A percentile compares a stretch with the other conserved stretches of the same genome.
phyloP scores from a whole-genome alignment of 2,888 invertebrate genomes.

The Epistrophella euchroma region DNA sequence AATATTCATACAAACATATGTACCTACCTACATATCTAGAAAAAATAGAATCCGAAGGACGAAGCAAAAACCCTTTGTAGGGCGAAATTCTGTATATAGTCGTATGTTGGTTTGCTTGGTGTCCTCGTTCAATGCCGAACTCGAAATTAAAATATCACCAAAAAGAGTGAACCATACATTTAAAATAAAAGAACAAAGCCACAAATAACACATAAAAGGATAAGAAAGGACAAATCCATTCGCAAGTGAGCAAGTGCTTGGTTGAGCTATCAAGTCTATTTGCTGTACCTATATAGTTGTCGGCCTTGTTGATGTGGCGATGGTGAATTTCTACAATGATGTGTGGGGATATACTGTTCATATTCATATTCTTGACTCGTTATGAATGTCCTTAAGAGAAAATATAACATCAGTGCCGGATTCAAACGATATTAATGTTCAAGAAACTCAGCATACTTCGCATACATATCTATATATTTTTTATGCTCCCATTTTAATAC shows the following conservation, averaged over 20 bases:
- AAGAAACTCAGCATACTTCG: background rate
- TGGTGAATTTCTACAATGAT: conserved; percentile 1
- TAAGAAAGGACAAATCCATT: conserved; percentile 57
- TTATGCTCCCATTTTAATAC: no score
- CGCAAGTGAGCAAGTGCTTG: conserved; percentile 64
- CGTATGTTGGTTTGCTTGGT: background rate
- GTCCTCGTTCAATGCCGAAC: conserved; percentile 63
- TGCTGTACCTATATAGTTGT: background rate
- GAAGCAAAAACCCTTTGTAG: conserved; percentile 51
- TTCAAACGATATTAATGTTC: background rate
- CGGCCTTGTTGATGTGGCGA: conserved; percentile 15
- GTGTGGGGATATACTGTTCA: conserved; percentile 19
- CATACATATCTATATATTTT: no score
- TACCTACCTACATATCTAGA: background rate
- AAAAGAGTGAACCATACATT: conserved; percentile 50
- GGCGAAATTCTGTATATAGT: background rate
- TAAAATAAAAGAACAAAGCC: conserved; percentile 40
- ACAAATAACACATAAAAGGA: conserved; percentile 50
- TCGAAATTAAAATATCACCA: conserved; percentile 70
- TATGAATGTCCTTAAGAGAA: conserved; percentile 59
- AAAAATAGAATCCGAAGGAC: conserved; percentile 59
- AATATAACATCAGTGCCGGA: conserved; percentile 5
- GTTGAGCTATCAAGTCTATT: conserved; percentile 58
- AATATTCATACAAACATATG: no score
- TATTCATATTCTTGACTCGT: conserved; percentile 30